phyloP scores from a whole-genome alignment of 2,888 invertebrate genomes.

The Meloe dianella region DNA sequence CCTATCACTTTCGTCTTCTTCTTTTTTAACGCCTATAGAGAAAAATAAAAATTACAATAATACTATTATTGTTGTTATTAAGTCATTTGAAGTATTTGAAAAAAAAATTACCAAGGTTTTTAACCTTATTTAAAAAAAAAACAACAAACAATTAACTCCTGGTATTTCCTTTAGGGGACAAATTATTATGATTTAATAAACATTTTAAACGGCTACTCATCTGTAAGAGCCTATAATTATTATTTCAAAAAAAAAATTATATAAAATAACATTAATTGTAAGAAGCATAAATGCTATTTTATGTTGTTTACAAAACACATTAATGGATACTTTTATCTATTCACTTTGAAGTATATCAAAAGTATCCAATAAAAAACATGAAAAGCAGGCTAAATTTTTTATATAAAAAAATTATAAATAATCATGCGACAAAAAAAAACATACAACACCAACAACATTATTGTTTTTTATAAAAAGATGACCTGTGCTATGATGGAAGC shows the following conservation, averaged over 20 bases:
- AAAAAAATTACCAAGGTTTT: conserved; percentile 3
- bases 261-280: not conserved
- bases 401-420: not conserved
- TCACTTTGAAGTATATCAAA: not conserved
- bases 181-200: not conserved
- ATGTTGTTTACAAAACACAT: not conserved
- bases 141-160: no score
- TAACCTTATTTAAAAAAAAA: conserved; percentile 2
- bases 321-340: not conserved
- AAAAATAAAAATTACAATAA: conserved; percentile 8
- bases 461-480: conserved; percentile 43
- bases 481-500: conserved; percentile 75
- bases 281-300: not conserved
- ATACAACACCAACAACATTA: not conserved
- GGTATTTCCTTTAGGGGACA: not conserved
- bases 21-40: conserved; percentile 60
- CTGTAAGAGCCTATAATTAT: not conserved
- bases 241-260: not conserved
- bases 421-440: not conserved
- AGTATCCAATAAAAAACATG: not conserved
- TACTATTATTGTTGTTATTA: not conserved
- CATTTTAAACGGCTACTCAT: not conserved
- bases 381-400: not conserved
- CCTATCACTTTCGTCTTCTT: conserved; percentile 58
- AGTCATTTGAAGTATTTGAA: not conserved